A percentile compares a stretch with the other conserved stretches of the same genome.
phyloP scores from a whole-genome alignment of 2,888 invertebrate species.

The Cheilosia urbana region DNA sequence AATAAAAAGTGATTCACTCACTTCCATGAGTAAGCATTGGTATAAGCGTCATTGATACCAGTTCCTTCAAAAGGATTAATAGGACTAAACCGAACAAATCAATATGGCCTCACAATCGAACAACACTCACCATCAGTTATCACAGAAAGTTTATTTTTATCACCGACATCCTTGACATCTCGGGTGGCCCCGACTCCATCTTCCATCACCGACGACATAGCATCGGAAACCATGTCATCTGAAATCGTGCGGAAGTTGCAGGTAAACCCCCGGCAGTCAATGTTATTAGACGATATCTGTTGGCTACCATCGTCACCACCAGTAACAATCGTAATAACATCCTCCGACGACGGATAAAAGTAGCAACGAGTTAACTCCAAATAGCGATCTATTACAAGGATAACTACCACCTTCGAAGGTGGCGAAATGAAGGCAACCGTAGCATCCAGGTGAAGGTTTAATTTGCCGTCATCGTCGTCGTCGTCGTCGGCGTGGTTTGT shows the following conservation, averaged over 20 bases:
- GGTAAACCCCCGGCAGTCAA: conserved; percentile 55
- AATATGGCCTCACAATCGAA: conserved; percentile 27
- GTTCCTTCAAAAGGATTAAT: conserved; percentile 8
- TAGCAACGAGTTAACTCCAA: conserved; percentile 69
- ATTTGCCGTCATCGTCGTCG: conserved; percentile 36
- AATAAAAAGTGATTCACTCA: conserved; percentile 10
- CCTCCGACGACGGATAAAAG: conserved; percentile 61
- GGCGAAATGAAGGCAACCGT: conserved; percentile 9
- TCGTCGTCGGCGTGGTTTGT: conserved; percentile 36
- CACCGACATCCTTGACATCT: conserved; percentile 40
- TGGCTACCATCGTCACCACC: conserved; percentile 25
- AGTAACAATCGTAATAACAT: conserved; percentile 58
- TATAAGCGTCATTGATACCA: conserved; percentile 45
- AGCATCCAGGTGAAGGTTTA: conserved; percentile 60
- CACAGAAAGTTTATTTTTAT: conserved; percentile 54
- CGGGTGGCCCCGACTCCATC: background rate
- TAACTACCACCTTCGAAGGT: conserved; percentile 64
- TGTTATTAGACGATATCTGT: conserved; percentile 58
- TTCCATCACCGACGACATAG: conserved; percentile 45
- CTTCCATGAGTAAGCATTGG: conserved; percentile 25
- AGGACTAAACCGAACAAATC: conserved; percentile 37
- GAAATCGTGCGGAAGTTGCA: conserved; percentile 72
- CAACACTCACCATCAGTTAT: conserved; percentile 60
- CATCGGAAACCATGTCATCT: conserved; percentile 65
- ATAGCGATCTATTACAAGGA: conserved; percentile 74